Base-by-base conservation (phyloP, 1,140 invertebrate species). In the Diploscapter pachys region DNA sequence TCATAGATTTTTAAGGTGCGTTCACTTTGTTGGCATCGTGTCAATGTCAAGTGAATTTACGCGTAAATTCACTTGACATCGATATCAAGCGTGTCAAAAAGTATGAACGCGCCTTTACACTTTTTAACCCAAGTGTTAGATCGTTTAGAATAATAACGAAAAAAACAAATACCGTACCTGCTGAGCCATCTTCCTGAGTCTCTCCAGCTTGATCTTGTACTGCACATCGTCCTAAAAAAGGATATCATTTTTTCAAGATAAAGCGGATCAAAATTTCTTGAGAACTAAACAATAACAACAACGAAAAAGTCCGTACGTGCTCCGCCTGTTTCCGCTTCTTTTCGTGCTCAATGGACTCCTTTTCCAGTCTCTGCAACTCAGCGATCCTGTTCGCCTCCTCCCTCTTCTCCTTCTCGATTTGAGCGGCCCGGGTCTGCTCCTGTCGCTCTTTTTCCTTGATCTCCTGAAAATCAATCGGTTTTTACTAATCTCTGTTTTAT, bases 311-410 rank as follows among this genome's bases (percentile, higher is more conserved):
- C 31, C 31, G 9, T 31, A 81, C 82, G 63, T 78, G 74, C 61
- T 85, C 83, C 49, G 81, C 82, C 54, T 75, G 55, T n/a, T 73
- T 78, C 49, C 81, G 71, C 57, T 73, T 78, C 48, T 69, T 56
- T 57, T 85, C 83, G 65, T 77, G 80, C 63, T 85, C 82, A 52
- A 79, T 80, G 61, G 85, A 81, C 54, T 85, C 80, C 63, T 83
- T 69, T 57, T 83, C 77, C 52, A 86, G 63, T 51, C 83, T 81
- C 63, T 81, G 75, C 56, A 83, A 63, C 63, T 85, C 84, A 56
- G 85, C 85, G 11, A 70, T 66, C 62, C 82, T 75, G 61, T 76
- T 78, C 49, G 81, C 74, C 61, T 85, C 84, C 56, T 85, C 83
- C 31, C 75, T 73, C 62, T 81, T 81, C 52, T 66, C 73, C 4